Evolutionary conservation across 2,888 invertebrate genomes (phyloP), one percentile per base, ranked within the genome.

Genomic region (Agrochola circellaris): DNA sequence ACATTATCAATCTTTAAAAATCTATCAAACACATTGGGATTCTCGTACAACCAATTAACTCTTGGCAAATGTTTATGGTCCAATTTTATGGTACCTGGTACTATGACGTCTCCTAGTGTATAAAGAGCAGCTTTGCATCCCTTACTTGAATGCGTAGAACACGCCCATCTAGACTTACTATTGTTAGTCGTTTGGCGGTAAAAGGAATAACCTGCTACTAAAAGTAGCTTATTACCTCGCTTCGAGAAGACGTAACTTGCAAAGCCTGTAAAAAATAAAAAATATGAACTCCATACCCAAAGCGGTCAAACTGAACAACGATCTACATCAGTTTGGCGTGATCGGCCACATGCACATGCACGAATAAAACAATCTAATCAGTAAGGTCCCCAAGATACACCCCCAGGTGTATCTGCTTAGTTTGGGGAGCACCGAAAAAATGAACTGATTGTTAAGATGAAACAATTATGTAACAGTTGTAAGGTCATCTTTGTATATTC

Each of bases 241-340:
- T 73, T 77, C 9, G 77, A 77, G n/a, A 56, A 77, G 23, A 73
- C 81, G 51, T 77, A 81, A n/a, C 8, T 73, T 26, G 77, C 73
- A 30, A 34, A 73, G 6, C 2, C 77, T 77, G 77, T 26, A 73
- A 77, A 80, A 23, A 34, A 60, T 13, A 1, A 9, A 15, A n/a
- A 79, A 30, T 5, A 13, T 77, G n/a, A 58, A 58, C 23, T 38
- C 17, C 26, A 51, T 79, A 54, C 0, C 8, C 26, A 26, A 23
- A 17, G 2, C 13, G 5, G 30, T 1, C 1, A 42, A 42, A 42
- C 17, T 54, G 17, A 23, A 17, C 20, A 9, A 23, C 15, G 9
- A 9, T 2, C 23, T 30, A 51, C 6, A 1, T 54, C 30, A 67
- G 54, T 26, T 8, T 66, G 48, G 23, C 26, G 13, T 23, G 26